Conservation (phyloP, 2,113 vertebrate species). For the Aleadryas rufinucha region DNA sequence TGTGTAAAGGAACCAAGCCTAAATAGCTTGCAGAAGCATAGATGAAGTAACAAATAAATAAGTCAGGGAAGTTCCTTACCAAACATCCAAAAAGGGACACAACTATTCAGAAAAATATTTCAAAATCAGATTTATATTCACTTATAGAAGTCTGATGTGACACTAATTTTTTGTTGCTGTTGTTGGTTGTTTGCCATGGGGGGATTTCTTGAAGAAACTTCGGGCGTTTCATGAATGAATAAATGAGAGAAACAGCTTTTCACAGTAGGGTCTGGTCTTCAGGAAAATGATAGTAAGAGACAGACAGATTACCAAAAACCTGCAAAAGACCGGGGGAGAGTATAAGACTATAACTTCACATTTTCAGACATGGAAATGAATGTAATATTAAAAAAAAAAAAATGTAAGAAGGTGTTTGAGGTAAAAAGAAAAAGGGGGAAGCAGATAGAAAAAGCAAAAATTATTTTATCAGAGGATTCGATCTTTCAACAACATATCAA, state of each 20-base stretch:
- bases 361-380: neutral
- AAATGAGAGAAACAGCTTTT: neutral
- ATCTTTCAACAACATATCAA: neutral
- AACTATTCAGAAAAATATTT: neutral
- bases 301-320: neutral
- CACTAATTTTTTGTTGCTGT: too few species aligned
- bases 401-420: neutral
- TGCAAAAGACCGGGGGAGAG: neutral
- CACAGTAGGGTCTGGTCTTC: neutral
- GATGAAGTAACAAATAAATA: neutral
- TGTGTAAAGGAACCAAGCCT: neutral
- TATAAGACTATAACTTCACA: neutral
- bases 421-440: neutral
- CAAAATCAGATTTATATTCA: neutral
- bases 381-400: neutral
- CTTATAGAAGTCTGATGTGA: neutral
- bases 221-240: neutral
- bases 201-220: neutral
- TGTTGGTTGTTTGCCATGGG: neutral
- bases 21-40: neutral
- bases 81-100: neutral
- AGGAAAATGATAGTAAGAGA: neutral
- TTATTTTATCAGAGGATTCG: neutral
- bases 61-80: neutral
- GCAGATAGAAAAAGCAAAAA: neutral